Base-by-base conservation (phyloP, 2,888 invertebrate genomes). In the Nasonovia ribisnigri region DNA sequence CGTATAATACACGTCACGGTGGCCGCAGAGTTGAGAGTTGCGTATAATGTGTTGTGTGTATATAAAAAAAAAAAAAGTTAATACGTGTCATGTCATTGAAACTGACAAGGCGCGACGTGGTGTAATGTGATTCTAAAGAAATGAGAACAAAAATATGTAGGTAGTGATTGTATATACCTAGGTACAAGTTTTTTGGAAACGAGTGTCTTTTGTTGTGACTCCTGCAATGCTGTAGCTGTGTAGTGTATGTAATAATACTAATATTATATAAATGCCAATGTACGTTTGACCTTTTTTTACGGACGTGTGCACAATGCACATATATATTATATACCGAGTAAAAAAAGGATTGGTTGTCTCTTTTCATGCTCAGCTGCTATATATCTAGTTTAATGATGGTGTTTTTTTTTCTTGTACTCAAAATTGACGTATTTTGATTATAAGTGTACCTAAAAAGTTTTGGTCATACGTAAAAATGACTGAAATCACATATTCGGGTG, bases 241-340 rank as follows among this genome's bases (percentile, higher is more conserved):
- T 77, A 42, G 77, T 36, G 20, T 77, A 20, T 77, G 77, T 77
- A 77, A 77, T 77, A 77, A 42, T 77, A 77, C 77, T 77, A 42
- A 77, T 77, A 77, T 36, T 36, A 36, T 89, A 89, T 46, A 60
- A 89, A 89, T 57, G 29, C 46, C 60, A 46, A 60, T 24, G 89
- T 60, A 46, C 20, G n/a, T 42, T 89, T 89, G 89, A 89, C 89
- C 60, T 89, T 89, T 26, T 86, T 26, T 86, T 86, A 29, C 46
- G 26, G 29, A 86, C 86, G 29, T 46, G 46, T 29, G 10, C 84
- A 86, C 86, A 86, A 16, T 36, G 4, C 43, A 11, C 10, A 42
- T 46, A 42, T 43, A 84, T 84, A 84, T 43, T 43, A 84, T 84
- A 43, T 60, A 36, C 20, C 20, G 8, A 3, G 20, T 24, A 20